Percentiles rank a stretch among this genome's conserved stretches.
Conservation (phyloP, 64 coral and sea anemone species). For the Montipora foliosa region DNA sequence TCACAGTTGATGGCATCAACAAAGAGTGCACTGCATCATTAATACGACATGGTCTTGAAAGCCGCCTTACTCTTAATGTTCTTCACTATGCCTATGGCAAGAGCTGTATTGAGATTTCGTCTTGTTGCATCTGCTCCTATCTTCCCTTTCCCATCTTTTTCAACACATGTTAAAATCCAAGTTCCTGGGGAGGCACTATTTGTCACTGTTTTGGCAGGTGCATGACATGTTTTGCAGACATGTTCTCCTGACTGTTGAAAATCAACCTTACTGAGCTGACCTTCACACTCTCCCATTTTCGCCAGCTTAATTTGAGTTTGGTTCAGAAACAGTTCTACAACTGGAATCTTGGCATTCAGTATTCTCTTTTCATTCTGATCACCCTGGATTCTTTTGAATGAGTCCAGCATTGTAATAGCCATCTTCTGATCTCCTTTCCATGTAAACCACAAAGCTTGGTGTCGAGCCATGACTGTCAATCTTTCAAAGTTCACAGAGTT, state of each 20-base stretch:
- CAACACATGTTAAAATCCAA: constrained; percentile 35
- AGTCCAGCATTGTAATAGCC: constrained; percentile 53
- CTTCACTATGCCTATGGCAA: constrained; percentile 39
- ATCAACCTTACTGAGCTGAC: constrained; percentile 18
- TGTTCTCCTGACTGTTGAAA: not conserved
- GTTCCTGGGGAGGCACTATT: not conserved
- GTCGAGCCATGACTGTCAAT: constrained; percentile 18
- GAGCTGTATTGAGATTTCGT: not conserved
- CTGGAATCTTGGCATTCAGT: constrained; percentile 33
- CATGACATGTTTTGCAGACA: constrained; percentile 9
- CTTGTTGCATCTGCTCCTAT: constrained; percentile 39
- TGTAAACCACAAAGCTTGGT: constrained; percentile 42
- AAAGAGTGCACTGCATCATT: not conserved
- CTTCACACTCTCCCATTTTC: constrained; percentile 34
- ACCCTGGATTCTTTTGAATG: constrained; percentile 1
- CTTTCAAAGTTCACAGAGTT: constrained; percentile 51
- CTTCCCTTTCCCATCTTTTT: constrained; percentile 34
- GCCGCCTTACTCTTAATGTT: not conserved
- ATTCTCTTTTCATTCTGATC: constrained; percentile 13
- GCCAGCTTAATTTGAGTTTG: constrained; percentile 36
- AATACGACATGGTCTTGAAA: constrained; percentile 3
- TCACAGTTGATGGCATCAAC: constrained; percentile 2
- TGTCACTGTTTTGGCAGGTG: not conserved
- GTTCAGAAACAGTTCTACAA: constrained; percentile 24
- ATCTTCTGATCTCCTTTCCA: constrained; percentile 39